Evolutionary conservation across 2,113 vertebrate genomes (phyloP).

Genomic region (Ivindomyrus marchei): DNA sequence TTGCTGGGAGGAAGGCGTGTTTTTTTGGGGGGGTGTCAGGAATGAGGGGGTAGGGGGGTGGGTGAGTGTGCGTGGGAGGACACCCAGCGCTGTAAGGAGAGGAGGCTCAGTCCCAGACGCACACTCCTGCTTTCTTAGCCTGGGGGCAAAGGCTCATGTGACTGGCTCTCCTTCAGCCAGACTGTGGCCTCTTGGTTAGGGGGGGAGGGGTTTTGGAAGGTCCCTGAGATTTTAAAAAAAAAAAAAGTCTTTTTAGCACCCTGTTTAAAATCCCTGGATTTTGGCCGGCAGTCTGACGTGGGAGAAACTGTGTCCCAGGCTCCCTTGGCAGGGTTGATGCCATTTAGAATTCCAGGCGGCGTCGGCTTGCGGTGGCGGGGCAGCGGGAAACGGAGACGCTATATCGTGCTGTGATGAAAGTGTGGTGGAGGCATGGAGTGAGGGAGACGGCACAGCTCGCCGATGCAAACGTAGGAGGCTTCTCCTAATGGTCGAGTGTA

Average conservation of each 20-base stretch:
- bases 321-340: background rate
- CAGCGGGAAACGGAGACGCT: background rate
- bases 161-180: background rate
- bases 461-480: background rate
- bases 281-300: background rate
- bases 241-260: background rate
- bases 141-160: background rate
- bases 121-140: background rate
- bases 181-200: background rate
- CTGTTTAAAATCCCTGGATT: background rate
- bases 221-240: background rate
- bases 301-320: background rate
- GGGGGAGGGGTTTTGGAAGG: background rate
- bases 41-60: background rate
- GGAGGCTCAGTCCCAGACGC: background rate
- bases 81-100: background rate
- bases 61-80: background rate
- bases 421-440: background rate
- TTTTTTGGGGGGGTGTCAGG: background rate
- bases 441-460: background rate
- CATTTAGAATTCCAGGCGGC: background rate
- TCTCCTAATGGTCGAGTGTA: background rate
- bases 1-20: background rate
- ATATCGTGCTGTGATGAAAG: conserved; percentile 17
- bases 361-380: background rate